Evolutionary conservation across 2,888 invertebrate species (phyloP).

Genomic region (Cordilura impudica): DNA sequence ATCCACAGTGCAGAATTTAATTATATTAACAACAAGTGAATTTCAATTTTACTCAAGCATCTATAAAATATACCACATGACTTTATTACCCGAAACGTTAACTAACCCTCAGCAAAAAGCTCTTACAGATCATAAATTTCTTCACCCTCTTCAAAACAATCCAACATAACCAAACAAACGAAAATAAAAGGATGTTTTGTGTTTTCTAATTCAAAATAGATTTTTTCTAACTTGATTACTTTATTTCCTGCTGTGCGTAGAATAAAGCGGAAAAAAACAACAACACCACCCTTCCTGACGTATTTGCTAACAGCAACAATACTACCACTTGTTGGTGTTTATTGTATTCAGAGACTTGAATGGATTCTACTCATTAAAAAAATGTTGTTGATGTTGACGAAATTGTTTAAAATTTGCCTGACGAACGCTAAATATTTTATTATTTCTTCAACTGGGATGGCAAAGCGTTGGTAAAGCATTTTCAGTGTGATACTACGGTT

Average conservation of each 20-base stretch:
- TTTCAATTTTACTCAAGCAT: slow-evolving; percentile 38
- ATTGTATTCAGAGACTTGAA: too few species aligned
- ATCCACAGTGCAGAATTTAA: slow-evolving; percentile 24
- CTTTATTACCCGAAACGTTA: slow-evolving; percentile 5
- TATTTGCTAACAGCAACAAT: slow-evolving; percentile 16
- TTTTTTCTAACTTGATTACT: slow-evolving; percentile 61
- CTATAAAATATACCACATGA: slow-evolving; percentile 45
- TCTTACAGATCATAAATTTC: slow-evolving; percentile 55
- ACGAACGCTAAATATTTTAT: too few species aligned
- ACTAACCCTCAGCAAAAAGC: slow-evolving; percentile 19
- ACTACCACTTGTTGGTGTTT: slow-evolving; percentile 48
- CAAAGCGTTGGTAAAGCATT: too few species aligned
- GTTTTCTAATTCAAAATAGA: slow-evolving; percentile 32
- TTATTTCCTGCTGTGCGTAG: slow-evolving; percentile 51
- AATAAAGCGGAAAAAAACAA: not conserved
- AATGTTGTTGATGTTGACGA: too few species aligned
- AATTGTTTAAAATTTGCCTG: too few species aligned
- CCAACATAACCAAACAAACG: not conserved
- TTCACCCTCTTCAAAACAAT: slow-evolving; percentile 21
- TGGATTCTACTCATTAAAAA: too few species aligned
- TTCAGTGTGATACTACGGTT: too few species aligned
- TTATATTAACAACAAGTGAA: slow-evolving; percentile 58
- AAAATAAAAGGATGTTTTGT: not conserved
- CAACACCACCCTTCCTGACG: slow-evolving; percentile 5
- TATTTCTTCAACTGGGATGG: too few species aligned